A percentile compares a stretch with the other conserved stretches of the same genome.
These are phyloP conservation scores for Achatina immaculata DNA, from an alignment of 1,140 invertebrate species.

Conservation along the genomic window DNA sequence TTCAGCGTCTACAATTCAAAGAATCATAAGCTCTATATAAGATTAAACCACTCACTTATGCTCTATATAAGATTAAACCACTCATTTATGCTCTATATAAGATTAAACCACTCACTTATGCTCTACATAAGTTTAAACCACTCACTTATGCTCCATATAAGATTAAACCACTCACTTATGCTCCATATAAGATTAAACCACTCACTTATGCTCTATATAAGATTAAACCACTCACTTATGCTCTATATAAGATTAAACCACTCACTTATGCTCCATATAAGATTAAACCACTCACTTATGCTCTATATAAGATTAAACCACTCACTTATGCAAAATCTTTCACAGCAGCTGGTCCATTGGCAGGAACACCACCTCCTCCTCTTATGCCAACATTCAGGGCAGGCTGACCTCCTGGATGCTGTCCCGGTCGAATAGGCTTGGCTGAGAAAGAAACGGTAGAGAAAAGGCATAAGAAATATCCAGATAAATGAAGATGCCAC, in stretches of 20 bases:
- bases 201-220: not conserved
- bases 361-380: conserved; percentile 51
- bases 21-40: too few species aligned
- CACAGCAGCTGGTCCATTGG: conserved; percentile 44
- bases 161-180: not conserved
- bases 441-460: conserved; percentile 76
- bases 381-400: conserved; percentile 47
- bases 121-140: too few species aligned
- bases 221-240: not conserved
- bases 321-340: conserved; percentile 38
- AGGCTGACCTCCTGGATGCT: conserved; percentile 55
- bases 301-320: not conserved
- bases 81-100: too few species aligned
- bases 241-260: not conserved
- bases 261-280: too few species aligned
- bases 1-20: too few species aligned
- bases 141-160: too few species aligned
- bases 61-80: too few species aligned
- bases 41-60: too few species aligned
- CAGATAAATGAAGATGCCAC: too few species aligned
- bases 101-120: too few species aligned
- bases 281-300: too few species aligned
- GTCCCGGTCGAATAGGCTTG: conserved; percentile 93
- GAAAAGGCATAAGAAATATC: too few species aligned
- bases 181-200: not conserved